Base-by-base conservation (phyloP, 2,888 invertebrate genomes). In the Diarsia mendica region DNA sequence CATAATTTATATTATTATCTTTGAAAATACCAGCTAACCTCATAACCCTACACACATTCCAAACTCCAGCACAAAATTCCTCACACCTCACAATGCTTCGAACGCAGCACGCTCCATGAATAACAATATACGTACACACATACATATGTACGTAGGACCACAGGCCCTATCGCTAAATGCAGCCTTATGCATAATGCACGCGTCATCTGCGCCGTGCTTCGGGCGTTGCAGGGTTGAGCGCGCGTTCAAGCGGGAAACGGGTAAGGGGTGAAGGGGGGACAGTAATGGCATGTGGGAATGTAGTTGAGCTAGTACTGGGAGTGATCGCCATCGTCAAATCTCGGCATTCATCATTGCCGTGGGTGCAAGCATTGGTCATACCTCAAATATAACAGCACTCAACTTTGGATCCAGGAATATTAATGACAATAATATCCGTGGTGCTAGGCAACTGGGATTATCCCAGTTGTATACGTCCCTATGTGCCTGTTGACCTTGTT, bases 171-270 rank as follows among this genome's bases (percentile, higher is more conserved):
- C 93, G 90, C 92, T 94, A 94, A 94, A 95, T 92, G 94, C 93
- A 92, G 91, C 83, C 88, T 90, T 91, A 94, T 95, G 94, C 94
- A 95, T 95, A 93, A 95, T 95, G 93, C 92, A 94, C 92, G 90
- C 92, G 94, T 94, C 95, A 95, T 94, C 94, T 93, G 90, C 89
- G 89, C 89, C 81, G 80, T 88, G 92, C 93, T 91, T 88, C 90
- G 85, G 91, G 92, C 92, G 86, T 75, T 88, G 74, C 75, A 71
- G 77, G 86, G 87, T 86, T 61, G 53, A 82, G 87, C 55, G 51
- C 48, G 23, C 78, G 69, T 89, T 69, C 5, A 5, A 88, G 89
- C 89, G 90, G 55, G 68, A 6, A 64, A 3, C 44, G n/a, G 46
- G 44, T 51, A 28, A 6, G 28, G 39, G 33, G 33, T 18, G 46